Base-by-base conservation (phyloP, 2,888 invertebrate species). In the Ypsolopha sequella region DNA sequence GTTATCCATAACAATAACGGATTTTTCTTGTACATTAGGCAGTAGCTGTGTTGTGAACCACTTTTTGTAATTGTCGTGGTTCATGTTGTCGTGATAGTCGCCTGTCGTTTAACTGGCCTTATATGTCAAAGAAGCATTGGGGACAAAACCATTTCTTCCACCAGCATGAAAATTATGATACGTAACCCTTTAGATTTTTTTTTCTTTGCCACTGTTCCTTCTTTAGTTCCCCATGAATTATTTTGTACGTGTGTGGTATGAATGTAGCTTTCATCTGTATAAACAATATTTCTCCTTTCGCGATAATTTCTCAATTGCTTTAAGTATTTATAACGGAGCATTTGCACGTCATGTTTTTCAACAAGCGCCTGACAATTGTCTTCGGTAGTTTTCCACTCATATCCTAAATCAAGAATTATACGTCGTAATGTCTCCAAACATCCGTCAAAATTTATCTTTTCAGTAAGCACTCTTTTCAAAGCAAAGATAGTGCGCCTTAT, bases 301-400 rank as follows among this genome's bases (percentile, higher is more conserved):
- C 39, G 38, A 24, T 39, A 13, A 24, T 49, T 39, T 49, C 36
- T 49, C 10, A 7, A 14, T 14, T 39, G 39, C 10, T 14, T 24
- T 24, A 24, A 24, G 24, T 49, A 41, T 14, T 39, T 33, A 49
- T 13, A 38, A 6, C 49, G 38, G 8, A 38, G 49, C 33, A 41
- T n/a, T 8, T 49, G 52, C 36, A 52, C 34, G 43, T 52, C 48
- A 44, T 43, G 45, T 45, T 43, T 36, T 49, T 49, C 43, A 45
- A 38, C 43, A 36, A 52, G 43, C 24, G 43, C 49, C 38, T 45
- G 48, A 35, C 52, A 44, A 36, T 52, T 52, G 44, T 52, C 41
- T 41, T 48, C 47, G 38, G 51, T 51, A 39, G 14, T 51, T 51
- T 41, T 46, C 46, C 46, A 51, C 46, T 46, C 39, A 47, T 46